Conservation (phyloP, 2,888 invertebrate genomes). For the Metacarcinus magister region DNA sequence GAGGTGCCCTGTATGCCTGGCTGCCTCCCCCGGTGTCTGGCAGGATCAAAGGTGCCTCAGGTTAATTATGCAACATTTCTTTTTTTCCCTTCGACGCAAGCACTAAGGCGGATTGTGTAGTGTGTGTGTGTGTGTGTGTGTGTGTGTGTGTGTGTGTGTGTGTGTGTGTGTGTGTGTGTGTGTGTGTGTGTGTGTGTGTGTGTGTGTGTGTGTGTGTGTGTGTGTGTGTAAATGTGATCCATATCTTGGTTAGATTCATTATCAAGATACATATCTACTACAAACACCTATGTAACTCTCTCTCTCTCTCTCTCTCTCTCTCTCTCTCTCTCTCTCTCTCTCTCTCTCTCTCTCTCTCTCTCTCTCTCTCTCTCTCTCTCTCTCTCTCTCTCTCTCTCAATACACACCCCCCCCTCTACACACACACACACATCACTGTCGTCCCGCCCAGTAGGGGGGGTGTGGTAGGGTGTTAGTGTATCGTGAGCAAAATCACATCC, state of each 20-base stretch:
- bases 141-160: slow-evolving; percentile 60
- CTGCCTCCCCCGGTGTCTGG: too few species aligned
- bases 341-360: too few species aligned
- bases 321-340: too few species aligned
- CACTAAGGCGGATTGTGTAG: not conserved
- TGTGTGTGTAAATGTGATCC: not conserved
- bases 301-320: too few species aligned
- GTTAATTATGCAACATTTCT: too few species aligned
- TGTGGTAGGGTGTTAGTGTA: not conserved
- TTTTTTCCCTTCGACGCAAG: too few species aligned
- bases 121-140: slow-evolving; percentile 59
- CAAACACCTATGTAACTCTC: too few species aligned
- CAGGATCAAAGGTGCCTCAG: too few species aligned
- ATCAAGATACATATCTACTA: not conserved
- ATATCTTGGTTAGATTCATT: not conserved
- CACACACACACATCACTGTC: not conserved
- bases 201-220: not conserved
- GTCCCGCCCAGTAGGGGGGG: not conserved
- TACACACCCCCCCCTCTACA: not conserved
- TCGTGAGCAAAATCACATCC: not conserved
- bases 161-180: slow-evolving; percentile 60
- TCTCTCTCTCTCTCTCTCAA: too few species aligned
- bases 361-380: too few species aligned
- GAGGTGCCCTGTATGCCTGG: too few species aligned
- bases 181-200: slow-evolving; percentile 3